Percentiles rank a stretch among this genome's conserved stretches.
phyloP scores from a whole-genome alignment of 2,113 vertebrate species.

The Myrmecophaga tridactyla region DNA sequence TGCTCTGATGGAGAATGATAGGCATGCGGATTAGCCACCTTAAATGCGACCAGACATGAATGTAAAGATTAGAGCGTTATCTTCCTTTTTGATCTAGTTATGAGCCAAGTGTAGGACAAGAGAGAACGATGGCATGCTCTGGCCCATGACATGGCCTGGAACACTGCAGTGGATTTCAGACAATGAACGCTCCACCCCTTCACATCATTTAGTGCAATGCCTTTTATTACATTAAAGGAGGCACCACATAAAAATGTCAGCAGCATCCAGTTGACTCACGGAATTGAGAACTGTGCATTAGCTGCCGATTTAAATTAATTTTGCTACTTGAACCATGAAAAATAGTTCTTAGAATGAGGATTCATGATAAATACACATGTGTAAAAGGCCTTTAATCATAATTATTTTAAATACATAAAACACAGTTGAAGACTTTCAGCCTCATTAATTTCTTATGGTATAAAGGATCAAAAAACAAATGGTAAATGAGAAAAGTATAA shows the following conservation, averaged over 20 bases:
- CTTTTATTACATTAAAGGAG: slow-evolving; percentile 30
- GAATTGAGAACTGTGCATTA: slow-evolving; percentile 56
- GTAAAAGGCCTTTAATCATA: slow-evolving; percentile 73
- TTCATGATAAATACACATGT: slow-evolving; percentile 74
- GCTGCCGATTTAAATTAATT: slow-evolving; percentile 76
- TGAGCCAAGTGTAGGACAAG: neutral
- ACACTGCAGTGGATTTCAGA: neutral
- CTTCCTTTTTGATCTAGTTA: neutral
- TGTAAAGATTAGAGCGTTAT: neutral
- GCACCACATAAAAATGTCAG: slow-evolving; percentile 29
- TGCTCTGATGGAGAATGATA: neutral
- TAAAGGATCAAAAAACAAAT: slow-evolving; percentile 63
- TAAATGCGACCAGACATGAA: neutral
- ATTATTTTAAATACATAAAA: slow-evolving; percentile 76
- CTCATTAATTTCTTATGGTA: slow-evolving; percentile 74
- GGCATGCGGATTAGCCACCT: neutral
- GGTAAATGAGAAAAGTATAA: slow-evolving; percentile 58
- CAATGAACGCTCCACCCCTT: neutral
- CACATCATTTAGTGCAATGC: neutral
- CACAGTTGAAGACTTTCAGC: slow-evolving; percentile 65
- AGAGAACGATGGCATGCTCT: accelerated
- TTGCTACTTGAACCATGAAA: slow-evolving; percentile 74
- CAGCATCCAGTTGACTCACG: slow-evolving; percentile 14
- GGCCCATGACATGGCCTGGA: neutral
- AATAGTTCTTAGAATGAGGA: slow-evolving; percentile 72